Evolutionary conservation across 2,113 vertebrate genomes (phyloP), one percentile per base, ranked within the genome.

Genomic region (Microtus montanus): DNA sequence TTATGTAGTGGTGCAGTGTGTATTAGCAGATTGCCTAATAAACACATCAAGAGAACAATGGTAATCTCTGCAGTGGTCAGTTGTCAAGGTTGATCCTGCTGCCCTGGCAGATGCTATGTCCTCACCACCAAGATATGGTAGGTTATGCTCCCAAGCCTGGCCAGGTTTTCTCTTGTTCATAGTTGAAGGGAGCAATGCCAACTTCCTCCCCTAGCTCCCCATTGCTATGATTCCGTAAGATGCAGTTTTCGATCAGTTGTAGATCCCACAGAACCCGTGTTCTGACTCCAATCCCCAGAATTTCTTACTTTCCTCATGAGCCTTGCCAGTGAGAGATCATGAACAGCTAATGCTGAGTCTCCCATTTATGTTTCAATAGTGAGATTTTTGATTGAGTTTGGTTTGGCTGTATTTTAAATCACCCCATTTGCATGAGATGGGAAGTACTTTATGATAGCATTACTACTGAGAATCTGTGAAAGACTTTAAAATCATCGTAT

Each of bases 11-110:
- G 49, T 22, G 10, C 64, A 85, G 78, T 24, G 41, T 77, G 74
- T 71, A 70, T 95, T 91, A 89, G 83, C 86, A 95, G 94, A 93
- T 70, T 88, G 73, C n/a, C 78, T 38, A 58, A 68, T 58, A 64
- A 83, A 66, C 80, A 95, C 58, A 78, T 79, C 4, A 0, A 73
- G 74, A 79, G 61, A 78, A 83, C 33, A 79, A 66, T 54, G 47
- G 19, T 54, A 41, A 64, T 58, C 58, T 90, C 80, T 52, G 5
- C 22, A 14, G 35, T 66, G 41, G 38, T 13, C 11, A 95, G 13
- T 4, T 7, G 52, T 91, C 44, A 93, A 91, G 80, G 38, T n/a
- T 77, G 24, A 52, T 30, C 22, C 58, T 71, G 4, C 41, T 64
- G 28, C 78, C 44, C 70, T 90, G 75, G 22, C 13, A 49, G 38